phyloP scores from a whole-genome alignment of 2,113 vertebrate species.

The Mastomys coucha region DNA sequence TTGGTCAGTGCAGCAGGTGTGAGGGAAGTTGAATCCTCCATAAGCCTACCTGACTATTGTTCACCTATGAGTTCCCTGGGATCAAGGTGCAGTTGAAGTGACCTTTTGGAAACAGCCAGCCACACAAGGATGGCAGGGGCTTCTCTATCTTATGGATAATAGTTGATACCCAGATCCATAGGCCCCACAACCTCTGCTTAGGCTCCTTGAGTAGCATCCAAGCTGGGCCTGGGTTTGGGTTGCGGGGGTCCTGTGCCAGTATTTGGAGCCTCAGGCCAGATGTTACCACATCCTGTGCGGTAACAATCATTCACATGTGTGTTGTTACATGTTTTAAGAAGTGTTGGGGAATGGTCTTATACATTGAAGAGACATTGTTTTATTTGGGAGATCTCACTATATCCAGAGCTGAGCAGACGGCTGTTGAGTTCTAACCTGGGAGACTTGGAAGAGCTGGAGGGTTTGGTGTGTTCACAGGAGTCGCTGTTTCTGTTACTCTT shows the following conservation, averaged over 20 bases:
- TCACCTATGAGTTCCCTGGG: not conserved
- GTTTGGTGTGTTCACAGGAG: not conserved
- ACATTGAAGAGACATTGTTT: no score
- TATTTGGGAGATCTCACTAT: not conserved
- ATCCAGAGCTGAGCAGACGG: not conserved
- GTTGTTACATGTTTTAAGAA: not conserved
- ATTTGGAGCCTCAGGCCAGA: not conserved
- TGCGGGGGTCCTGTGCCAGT: not conserved
- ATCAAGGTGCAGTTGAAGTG: not conserved
- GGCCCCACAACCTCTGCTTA: accelerated
- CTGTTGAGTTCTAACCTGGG: not conserved
- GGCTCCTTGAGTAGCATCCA: not conserved
- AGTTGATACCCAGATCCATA: not conserved
- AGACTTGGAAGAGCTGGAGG: not conserved
- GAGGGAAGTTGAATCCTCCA: not conserved
- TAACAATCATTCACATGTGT: no score
- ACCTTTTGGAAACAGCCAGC: not conserved
- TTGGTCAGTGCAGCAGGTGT: not conserved
- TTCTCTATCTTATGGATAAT: not conserved
- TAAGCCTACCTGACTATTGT: not conserved
- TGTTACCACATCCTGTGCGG: no score
- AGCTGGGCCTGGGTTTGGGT: not conserved
- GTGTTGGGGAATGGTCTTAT: not conserved
- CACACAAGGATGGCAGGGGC: accelerated
- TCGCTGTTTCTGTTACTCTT: not conserved